phyloP scores from a whole-genome alignment of 2,113 vertebrate species.

The Bambusicola thoracicus region DNA sequence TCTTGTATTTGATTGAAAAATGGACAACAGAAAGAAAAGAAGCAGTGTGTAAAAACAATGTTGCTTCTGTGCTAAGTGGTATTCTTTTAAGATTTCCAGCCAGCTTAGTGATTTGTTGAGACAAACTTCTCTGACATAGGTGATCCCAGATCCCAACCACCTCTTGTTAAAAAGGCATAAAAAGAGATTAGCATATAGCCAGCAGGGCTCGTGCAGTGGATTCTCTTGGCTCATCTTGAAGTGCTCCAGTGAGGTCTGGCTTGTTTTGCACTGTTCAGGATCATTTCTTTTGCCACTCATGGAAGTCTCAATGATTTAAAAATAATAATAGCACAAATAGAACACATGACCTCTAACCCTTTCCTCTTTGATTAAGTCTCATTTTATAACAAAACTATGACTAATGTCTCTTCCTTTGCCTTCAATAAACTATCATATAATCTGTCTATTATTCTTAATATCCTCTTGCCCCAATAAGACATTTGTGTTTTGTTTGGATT shows the following conservation, averaged over 20 bases:
- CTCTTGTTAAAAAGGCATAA: slow-evolving; percentile 70
- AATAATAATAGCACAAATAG: slow-evolving; percentile 83
- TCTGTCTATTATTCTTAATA: slow-evolving; percentile 84
- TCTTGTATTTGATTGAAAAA: not conserved
- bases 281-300: slow-evolving; percentile 87
- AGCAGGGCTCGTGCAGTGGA: slow-evolving; percentile 66
- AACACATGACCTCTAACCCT: slow-evolving; percentile 81
- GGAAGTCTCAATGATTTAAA: slow-evolving; percentile 81
- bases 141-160: slow-evolving; percentile 41
- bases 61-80: not conserved
- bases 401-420: slow-evolving; percentile 78
- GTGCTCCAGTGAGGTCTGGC: slow-evolving; percentile 83
- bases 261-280: slow-evolving; percentile 85
- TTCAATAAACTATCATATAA: slow-evolving; percentile 79
- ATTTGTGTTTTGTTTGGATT: slow-evolving; percentile 91
- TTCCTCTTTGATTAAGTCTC: slow-evolving; percentile 83
- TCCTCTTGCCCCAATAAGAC: slow-evolving; percentile 84
- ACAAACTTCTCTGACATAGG: slow-evolving; percentile 20
- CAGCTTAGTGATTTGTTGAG: not conserved
- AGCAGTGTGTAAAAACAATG: not conserved
- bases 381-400: slow-evolving; percentile 84
- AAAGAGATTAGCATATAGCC: slow-evolving; percentile 74
- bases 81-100: not conserved
- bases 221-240: slow-evolving; percentile 87
- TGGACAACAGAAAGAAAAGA: not conserved